These are phyloP conservation scores for Megathymus violae DNA, from an alignment of 1,140 invertebrate species.

Conservation along the genomic window DNA sequence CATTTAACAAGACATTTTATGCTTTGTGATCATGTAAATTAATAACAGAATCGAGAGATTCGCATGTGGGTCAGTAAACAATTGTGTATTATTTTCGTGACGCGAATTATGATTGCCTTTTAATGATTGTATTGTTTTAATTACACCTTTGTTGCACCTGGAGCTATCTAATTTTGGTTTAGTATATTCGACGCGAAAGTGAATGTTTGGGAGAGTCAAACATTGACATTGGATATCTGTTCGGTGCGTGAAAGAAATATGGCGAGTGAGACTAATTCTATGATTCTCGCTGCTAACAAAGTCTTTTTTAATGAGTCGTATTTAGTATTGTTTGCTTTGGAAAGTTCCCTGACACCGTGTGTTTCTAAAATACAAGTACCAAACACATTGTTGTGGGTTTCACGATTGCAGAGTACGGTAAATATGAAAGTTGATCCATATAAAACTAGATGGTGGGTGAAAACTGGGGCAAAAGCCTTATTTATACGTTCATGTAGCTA, in stretches of 20 bases:
- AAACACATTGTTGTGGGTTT: not conserved
- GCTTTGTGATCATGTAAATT: constrained; percentile 35
- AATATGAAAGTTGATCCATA: not conserved
- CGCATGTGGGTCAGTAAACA: constrained; percentile 44
- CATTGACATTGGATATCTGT: constrained; percentile 7
- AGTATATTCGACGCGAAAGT: not conserved
- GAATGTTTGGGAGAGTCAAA: constrained; percentile 1
- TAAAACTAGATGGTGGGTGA: not conserved
- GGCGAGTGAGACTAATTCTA: not conserved
- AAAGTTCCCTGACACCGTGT: not conserved
- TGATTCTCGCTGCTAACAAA: not conserved
- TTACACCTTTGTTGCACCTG: constrained; percentile 11
- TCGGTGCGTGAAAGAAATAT: not conserved
- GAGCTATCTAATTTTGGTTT: constrained; percentile 1
- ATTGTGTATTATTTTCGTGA: constrained; percentile 16
- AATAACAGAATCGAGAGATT: constrained; percentile 33
- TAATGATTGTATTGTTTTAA: constrained; percentile 54
- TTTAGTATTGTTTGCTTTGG: not conserved
- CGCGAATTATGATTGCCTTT: constrained; percentile 40
- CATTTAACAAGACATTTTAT: constrained; percentile 28
- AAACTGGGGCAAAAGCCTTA: not conserved
- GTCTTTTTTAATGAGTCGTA: not conserved
- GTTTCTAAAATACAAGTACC: not conserved
- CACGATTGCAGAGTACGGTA: not conserved
- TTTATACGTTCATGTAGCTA: not conserved